phyloP scores from a whole-genome alignment of 2,888 invertebrate genomes.

The Panopea generosa region DNA sequence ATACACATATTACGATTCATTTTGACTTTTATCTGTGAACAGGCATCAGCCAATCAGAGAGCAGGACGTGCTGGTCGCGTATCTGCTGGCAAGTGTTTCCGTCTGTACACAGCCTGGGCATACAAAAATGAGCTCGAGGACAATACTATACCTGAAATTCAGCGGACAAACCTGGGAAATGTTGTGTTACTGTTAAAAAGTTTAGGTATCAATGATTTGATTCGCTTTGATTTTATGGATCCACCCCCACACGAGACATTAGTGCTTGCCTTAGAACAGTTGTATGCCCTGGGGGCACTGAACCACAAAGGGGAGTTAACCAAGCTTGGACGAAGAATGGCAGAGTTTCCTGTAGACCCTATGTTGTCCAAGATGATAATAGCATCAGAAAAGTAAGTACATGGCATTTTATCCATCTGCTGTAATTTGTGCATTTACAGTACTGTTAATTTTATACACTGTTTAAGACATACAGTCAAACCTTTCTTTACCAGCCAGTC shows the following conservation, averaged over 20 bases:
- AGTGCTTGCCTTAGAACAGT: constrained; percentile 96
- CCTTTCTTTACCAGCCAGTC: no score
- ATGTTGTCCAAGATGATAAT: constrained; percentile 99
- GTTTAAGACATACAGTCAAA: no score
- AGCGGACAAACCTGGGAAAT: constrained; percentile 98
- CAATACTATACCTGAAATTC: constrained; percentile 99
- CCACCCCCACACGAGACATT: constrained; percentile 91
- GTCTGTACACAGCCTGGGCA: constrained; percentile 99
- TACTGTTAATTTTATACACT: no score
- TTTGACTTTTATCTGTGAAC: no score
- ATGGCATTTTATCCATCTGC: no score
- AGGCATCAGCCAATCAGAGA: constrained; percentile 96
- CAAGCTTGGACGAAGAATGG: constrained; percentile 98
- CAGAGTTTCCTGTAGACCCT: constrained; percentile 99
- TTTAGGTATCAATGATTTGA: constrained; percentile 97
- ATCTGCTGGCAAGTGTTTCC: constrained; percentile 97
- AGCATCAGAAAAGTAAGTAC: constrained; percentile 96
- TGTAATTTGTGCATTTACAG: no score
- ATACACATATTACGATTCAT: no score
- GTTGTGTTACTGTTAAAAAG: constrained; percentile 98
- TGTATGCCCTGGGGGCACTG: constrained; percentile 98
- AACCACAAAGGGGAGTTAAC: constrained; percentile 99
- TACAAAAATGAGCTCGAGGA: constrained; percentile 99
- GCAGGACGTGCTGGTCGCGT: constrained; percentile 98
- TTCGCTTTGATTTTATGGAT: constrained; percentile 99